A percentile compares a stretch with the other conserved stretches of the same genome.
These are phyloP conservation scores for Sebastes itinus DNA, from an alignment of 2,797 vertebrate genomes.

Conservation along the genomic window DNA sequence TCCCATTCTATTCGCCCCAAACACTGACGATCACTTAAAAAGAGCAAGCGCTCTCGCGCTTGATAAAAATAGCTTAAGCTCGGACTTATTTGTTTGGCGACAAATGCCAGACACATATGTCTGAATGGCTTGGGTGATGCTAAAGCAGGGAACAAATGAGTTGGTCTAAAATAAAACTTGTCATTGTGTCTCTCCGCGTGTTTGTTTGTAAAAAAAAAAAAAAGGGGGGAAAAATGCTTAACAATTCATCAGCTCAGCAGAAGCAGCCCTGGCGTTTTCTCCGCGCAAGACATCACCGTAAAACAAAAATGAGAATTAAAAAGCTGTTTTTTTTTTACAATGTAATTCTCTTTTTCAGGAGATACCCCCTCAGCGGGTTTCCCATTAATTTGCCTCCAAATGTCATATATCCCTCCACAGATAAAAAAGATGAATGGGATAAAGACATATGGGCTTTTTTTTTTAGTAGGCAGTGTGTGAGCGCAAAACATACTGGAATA, in stretches of 20 bases:
- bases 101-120: conserved; percentile 84
- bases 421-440: conserved; percentile 50
- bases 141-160: conserved; percentile 81
- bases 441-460: conserved; percentile 52
- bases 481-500: conserved; percentile 58
- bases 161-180: conserved; percentile 81
- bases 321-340: conserved; percentile 14
- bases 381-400: conserved; percentile 73
- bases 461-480: conserved; percentile 8
- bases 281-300: conserved; percentile 36
- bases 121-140: conserved; percentile 79
- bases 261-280: conserved; percentile 57
- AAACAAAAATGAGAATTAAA: conserved; percentile 36
- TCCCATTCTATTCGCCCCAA: conserved; percentile 81
- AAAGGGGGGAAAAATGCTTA: conserved; percentile 30
- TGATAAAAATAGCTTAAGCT: conserved; percentile 87
- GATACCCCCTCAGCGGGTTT: conserved; percentile 36
- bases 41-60: conserved; percentile 80
- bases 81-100: conserved; percentile 84
- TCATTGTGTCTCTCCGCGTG: conserved; percentile 78
- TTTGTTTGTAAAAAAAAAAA: conserved; percentile 49
- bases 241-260: conserved; percentile 68
- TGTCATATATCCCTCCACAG: conserved; percentile 63
- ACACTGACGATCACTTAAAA: conserved; percentile 85
- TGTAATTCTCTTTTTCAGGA: conserved; percentile 66